Base-by-base conservation (phyloP, 2,888 invertebrate species). In the Hyppa rectilinea region DNA sequence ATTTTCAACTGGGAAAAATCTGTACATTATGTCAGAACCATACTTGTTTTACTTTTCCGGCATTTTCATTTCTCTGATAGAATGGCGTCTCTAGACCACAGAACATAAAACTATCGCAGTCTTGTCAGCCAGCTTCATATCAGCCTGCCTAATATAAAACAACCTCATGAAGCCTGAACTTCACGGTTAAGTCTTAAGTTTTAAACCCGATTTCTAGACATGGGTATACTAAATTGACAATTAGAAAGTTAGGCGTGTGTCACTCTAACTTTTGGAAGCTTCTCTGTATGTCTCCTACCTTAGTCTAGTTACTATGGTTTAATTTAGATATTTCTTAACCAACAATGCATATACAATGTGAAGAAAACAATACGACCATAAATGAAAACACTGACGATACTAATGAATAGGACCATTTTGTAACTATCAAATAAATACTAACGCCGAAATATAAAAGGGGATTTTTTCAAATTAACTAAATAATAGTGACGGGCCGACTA, bases 231-330 rank as follows among this genome's bases (percentile, higher is more conserved):
- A n/a, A 71, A 53, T 40, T 71, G 45, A n/a, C 38, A 71, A 45
- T 71, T 73, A 62, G 38, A 31, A 71, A 73, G 63, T 73, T 73
- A 53, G n/a, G 2, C 45, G 12, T 26, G 20, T 50, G 36, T 38
- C 31, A 26, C 31, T 45, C 7, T 4, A 20, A 34, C 10, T 55
- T 69, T 12, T 26, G 14, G 36, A 38, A 31, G 20, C 3, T 50
- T 62, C 52, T n/a, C 29, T 1, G 70, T 73, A 31, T n/a, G 17
- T 12, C 45, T 45, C 10, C 23, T 50, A 6, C 26, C 31, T 45
- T 10, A 50, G 40, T 49, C 26, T 50, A 26, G 4, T 49, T 26
- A 31, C 31, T 40, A 40, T 50, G 23, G 10, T 6, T 50, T 20
- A 7, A 40, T 10, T 40, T 45, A n/a, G 0, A 10, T 20, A 14